Percentiles rank a stretch among this genome's conserved stretches.
Evolutionary conservation across 2,888 invertebrate species (phyloP).

Genomic region (Drosophila recens): DNA sequence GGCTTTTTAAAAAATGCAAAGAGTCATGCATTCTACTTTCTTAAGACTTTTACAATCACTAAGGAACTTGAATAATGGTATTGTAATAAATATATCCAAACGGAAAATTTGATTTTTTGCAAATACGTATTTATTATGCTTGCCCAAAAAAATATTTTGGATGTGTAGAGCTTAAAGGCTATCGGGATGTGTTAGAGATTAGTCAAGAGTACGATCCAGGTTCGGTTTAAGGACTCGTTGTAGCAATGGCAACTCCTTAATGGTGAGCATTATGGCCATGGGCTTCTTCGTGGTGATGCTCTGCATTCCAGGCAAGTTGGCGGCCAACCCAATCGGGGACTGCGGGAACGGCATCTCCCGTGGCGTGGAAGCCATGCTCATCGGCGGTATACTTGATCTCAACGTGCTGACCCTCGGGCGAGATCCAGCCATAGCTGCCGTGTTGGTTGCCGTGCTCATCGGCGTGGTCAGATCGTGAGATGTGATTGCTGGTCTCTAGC

Average conservation of each 20-base stretch:
- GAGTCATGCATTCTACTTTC: no score
- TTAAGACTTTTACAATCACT: no score
- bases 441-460: constrained; percentile 77
- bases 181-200: constrained; percentile 30
- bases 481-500: constrained; percentile 75
- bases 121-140: constrained; percentile 52
- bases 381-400: constrained; percentile 76
- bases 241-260: constrained; percentile 7
- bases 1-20: no score
- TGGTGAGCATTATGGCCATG: constrained; percentile 31
- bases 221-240: constrained; percentile 8
- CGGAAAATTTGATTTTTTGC: constrained; percentile 25
- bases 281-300: constrained; percentile 30
- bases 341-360: constrained; percentile 27
- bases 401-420: constrained; percentile 79
- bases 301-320: constrained; percentile 26
- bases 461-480: constrained; percentile 51
- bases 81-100: not conserved
- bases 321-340: constrained; percentile 43
- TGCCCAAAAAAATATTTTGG: constrained; percentile 16
- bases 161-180: constrained; percentile 41
- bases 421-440: constrained; percentile 74
- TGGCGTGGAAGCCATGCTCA: constrained; percentile 80
- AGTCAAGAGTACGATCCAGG: constrained; percentile 40
- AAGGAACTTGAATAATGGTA: no score